Evolutionary conservation across 1,140 invertebrate genomes (phyloP).

Genomic region (Bombus breviceps): DNA sequence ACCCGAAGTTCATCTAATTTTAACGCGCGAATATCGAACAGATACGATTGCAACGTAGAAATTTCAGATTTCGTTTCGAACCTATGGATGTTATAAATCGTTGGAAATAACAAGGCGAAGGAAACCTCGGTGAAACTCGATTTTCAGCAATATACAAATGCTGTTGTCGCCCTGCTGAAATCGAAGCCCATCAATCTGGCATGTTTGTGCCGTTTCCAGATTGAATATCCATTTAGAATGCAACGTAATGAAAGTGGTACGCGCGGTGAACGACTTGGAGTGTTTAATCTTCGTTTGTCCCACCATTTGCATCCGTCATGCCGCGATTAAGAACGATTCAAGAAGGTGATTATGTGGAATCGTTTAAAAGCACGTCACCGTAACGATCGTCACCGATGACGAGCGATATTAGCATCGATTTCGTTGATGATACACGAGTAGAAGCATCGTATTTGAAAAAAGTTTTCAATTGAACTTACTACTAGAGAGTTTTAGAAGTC

Average conservation of each 20-base stretch:
- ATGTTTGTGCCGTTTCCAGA: background rate
- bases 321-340: constrained; percentile 25
- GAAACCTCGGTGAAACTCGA: background rate
- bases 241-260: background rate
- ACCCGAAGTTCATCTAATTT: no score
- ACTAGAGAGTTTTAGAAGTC: no score
- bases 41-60: background rate
- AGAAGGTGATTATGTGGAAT: background rate
- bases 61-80: background rate
- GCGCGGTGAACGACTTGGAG: no score
- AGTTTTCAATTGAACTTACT: no score
- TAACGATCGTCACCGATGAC: no score
- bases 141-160: background rate
- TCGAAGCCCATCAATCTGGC: constrained; percentile 16
- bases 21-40: background rate
- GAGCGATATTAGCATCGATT: no score
- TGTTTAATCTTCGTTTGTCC: constrained; percentile 5
- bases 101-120: background rate
- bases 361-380: background rate
- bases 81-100: background rate
- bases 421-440: no score
- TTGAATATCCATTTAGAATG: background rate
- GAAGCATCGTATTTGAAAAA: no score
- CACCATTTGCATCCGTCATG: constrained; percentile 6
- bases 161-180: background rate